Base-by-base conservation (phyloP, 2,888 invertebrate species). In the Unio delphinus region DNA sequence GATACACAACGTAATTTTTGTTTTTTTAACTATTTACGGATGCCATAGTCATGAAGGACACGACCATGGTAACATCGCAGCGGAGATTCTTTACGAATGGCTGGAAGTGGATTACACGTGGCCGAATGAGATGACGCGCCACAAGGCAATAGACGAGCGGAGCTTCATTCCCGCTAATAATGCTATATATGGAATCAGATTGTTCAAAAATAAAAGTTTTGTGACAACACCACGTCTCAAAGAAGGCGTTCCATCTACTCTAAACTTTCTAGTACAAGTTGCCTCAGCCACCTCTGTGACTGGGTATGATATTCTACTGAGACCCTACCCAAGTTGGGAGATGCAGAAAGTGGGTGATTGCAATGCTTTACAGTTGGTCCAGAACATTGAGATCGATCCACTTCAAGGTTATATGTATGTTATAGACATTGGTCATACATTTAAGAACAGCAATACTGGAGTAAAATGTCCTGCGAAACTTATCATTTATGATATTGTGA, bases 331-430 rank as follows among this genome's bases (percentile, higher is more conserved):
- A 0, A 75, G 69, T 61, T 86, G 84, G 86, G 69, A 66, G 3
- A 75, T 75, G 76, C 84, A 86, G 69, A 74, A 68, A 23, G 65
- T 81, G 34, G 86, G 83, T 0, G 75, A 83, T 67, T 86, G 86
- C 62, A 64, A 74, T n/a, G 83, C 81, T 1, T 72, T 86, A n/a
- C 86, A 86, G 67, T 82, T 78, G 65, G 83, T 83, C 17, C 83
- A 83, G 70, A 82, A 82, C 63, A 84, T 86, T 78, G 84, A 85
- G 67, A 75, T 86, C 17, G 85, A 84, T 68, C 84, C 85, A 28
- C 82, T 81, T 68, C 79, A 77, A 7, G 83, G 83, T 7, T 73
- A 72, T 54, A 82, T 86, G 84, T 86, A 81, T 76, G 82, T 85
- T 17, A 80, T 85, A 58, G 86, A 86, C 68, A 79, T 75, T 11